Conservation (phyloP, 2,888 invertebrate genomes). For the Cheilosia soror region DNA sequence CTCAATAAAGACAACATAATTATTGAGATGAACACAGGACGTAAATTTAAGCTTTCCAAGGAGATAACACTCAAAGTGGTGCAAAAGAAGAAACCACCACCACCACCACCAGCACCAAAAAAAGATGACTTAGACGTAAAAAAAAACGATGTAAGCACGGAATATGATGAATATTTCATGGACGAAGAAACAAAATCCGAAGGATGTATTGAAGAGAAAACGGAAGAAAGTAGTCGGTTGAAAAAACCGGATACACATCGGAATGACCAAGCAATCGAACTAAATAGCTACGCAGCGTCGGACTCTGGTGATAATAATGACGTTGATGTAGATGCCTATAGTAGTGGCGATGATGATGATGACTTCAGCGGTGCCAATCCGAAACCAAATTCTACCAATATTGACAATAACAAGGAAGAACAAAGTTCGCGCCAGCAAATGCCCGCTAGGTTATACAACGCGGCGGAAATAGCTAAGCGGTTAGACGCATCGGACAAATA, state of each 20-base stretch:
- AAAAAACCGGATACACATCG: slow-evolving; percentile 10
- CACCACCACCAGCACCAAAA: background rate
- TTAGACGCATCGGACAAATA: slow-evolving; percentile 61
- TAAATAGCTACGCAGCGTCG: slow-evolving; percentile 13
- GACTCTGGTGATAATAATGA: slow-evolving; percentile 71
- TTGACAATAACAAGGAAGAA: slow-evolving; percentile 16
- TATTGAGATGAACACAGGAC: slow-evolving; percentile 56
- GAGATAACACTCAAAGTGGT: slow-evolving; percentile 60
- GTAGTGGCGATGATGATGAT: background rate
- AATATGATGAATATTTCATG: slow-evolving; percentile 8
- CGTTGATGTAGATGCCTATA: slow-evolving; percentile 16
- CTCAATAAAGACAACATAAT: slow-evolving; percentile 58
- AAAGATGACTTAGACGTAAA: background rate
- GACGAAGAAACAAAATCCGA: slow-evolving; percentile 70
- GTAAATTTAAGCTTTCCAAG: slow-evolving; percentile 63
- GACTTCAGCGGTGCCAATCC: background rate
- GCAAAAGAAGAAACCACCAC: slow-evolving; percentile 19
- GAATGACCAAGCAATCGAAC: slow-evolving; percentile 15
- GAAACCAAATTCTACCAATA: background rate
- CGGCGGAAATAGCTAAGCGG: slow-evolving; percentile 53
- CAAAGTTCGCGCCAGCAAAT: background rate
- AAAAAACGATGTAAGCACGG: background rate
- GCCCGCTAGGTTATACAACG: slow-evolving; percentile 18
- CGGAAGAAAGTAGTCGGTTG: slow-evolving; percentile 20
- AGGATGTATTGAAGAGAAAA: slow-evolving; percentile 23